Conservation (phyloP, 1,140 invertebrate species). For the Hypothenemus hampei region DNA sequence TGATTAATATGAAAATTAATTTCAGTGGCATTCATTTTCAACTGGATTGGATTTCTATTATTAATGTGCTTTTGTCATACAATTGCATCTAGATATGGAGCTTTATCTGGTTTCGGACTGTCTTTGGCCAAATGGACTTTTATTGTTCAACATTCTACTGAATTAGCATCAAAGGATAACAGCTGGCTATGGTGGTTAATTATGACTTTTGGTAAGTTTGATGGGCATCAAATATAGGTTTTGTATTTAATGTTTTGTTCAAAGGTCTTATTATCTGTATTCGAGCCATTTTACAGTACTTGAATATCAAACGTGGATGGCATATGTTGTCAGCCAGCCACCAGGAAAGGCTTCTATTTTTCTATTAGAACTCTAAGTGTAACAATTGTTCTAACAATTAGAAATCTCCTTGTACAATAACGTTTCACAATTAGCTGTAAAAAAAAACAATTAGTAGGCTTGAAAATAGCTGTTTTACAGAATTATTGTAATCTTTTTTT, state of each 20-base stretch:
- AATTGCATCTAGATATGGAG: slow-evolving; percentile 87
- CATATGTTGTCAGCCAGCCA: slow-evolving; percentile 75
- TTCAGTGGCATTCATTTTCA: slow-evolving; percentile 82
- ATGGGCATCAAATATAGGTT: neutral
- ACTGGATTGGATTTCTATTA: slow-evolving; percentile 91
- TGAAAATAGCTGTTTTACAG: too few relatives aligned
- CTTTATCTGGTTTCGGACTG: slow-evolving; percentile 85
- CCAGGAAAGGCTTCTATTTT: slow-evolving; percentile 80
- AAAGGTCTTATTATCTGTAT: slow-evolving; percentile 83
- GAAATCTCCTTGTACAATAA: too few relatives aligned
- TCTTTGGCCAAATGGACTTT: slow-evolving; percentile 92
- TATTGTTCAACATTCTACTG: slow-evolving; percentile 86
- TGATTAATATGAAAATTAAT: slow-evolving; percentile 19
- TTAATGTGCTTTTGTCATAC: slow-evolving; percentile 91
- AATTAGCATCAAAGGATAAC: slow-evolving; percentile 77
- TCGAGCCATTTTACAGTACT: slow-evolving; percentile 81
- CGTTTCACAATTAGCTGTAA: too few relatives aligned
- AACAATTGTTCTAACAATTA: too few relatives aligned
- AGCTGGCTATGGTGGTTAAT: slow-evolving; percentile 88
- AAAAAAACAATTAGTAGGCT: too few relatives aligned
- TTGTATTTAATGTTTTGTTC: slow-evolving; percentile 35
- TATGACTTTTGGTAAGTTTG: slow-evolving; percentile 71
- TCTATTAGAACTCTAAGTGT: too few relatives aligned
- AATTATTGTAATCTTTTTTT: too few relatives aligned
- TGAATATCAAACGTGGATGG: slow-evolving; percentile 87